phyloP scores from a whole-genome alignment of 1,140 invertebrate species.

The Papilio glaucus region DNA sequence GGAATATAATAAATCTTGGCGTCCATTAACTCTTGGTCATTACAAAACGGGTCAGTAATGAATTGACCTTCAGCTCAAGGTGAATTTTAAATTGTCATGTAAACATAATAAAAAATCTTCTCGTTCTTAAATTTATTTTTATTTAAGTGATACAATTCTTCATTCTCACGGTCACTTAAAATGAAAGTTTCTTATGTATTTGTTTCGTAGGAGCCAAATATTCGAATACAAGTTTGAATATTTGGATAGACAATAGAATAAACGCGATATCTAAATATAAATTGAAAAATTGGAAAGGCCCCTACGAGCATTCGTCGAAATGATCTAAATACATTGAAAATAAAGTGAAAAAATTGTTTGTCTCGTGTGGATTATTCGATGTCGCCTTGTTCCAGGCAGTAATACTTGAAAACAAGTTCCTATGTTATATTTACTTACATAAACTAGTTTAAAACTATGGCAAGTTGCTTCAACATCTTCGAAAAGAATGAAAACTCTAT shows the following conservation, averaged over 20 bases:
- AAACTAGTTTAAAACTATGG: slow-evolving; percentile 25
- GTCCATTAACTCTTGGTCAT: slow-evolving; percentile 23
- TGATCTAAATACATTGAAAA: slow-evolving; percentile 34
- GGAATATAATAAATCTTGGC: slow-evolving; percentile 21
- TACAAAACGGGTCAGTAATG: background rate
- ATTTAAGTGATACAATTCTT: no score
- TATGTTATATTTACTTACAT: slow-evolving; percentile 28
- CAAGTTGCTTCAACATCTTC: slow-evolving; percentile 1
- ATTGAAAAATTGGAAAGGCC: slow-evolving; percentile 14
- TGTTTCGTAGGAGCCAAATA: background rate
- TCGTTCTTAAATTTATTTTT: no score
- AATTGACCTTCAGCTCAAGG: background rate
- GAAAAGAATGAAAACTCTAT: background rate
- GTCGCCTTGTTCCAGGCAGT: background rate
- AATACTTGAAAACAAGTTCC: slow-evolving; percentile 30
- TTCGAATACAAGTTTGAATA: background rate
- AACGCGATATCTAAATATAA: slow-evolving; percentile 5
- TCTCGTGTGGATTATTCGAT: slow-evolving; percentile 28
- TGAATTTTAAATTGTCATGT: background rate
- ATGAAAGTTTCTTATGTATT: background rate
- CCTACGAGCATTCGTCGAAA: slow-evolving; percentile 29
- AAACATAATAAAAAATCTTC: background rate
- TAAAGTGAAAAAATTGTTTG: slow-evolving; percentile 35
- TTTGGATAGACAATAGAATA: background rate
- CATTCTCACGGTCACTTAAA: background rate